Evolutionary conservation across 1,140 invertebrate species (phyloP).

Genomic region (Rhopalosiphum maidis): DNA sequence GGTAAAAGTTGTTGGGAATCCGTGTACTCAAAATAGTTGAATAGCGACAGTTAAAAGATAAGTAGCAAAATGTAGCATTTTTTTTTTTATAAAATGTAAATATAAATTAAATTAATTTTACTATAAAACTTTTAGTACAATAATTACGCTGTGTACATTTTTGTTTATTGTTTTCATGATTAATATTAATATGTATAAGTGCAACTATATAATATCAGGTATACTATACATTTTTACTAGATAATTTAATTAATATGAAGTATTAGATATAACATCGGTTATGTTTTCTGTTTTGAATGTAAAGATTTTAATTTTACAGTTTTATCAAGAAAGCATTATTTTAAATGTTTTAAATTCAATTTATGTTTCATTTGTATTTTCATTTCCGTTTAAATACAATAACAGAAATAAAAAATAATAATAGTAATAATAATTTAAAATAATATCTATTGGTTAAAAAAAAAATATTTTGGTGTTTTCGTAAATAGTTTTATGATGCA

Average conservation of each 20-base stretch:
- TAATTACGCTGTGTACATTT: too few relatives aligned
- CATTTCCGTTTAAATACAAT: too few relatives aligned
- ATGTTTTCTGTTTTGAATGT: neutral
- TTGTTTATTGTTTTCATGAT: neutral
- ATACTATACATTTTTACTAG: neutral
- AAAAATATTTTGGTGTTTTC: too few relatives aligned
- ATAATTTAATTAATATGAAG: neutral
- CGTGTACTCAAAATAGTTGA: neutral
- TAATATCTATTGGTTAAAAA: too few relatives aligned
- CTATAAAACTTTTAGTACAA: neutral
- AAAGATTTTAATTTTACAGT: neutral
- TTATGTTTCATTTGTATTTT: too few relatives aligned
- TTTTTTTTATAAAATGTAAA: neutral
- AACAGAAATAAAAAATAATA: too few relatives aligned
- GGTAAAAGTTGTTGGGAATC: neutral
- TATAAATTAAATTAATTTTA: neutral
- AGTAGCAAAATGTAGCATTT: neutral
- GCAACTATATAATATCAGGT: neutral
- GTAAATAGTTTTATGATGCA: too few relatives aligned
- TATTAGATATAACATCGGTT: neutral
- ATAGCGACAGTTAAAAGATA: neutral
- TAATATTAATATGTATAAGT: neutral
- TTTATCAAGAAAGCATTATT: too few relatives aligned
- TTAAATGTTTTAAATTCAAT: neutral
- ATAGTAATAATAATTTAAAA: too few relatives aligned